phyloP scores from a whole-genome alignment of 2,113 vertebrate species.

The Rhea americana region DNA sequence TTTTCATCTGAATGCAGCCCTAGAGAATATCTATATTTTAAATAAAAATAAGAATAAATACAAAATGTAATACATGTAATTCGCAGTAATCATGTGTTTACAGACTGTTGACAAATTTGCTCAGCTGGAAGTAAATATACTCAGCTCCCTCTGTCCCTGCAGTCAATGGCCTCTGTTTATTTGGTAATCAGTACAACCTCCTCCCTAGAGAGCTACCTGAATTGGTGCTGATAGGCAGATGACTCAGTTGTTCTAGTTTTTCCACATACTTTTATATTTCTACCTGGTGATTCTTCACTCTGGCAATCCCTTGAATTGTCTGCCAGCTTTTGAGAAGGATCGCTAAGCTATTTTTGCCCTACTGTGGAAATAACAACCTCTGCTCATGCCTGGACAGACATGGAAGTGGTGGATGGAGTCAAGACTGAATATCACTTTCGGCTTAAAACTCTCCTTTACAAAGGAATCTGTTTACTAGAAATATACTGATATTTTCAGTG shows the following conservation, averaged over 20 bases:
- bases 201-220: conserved; percentile 55
- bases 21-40: conserved; percentile 2
- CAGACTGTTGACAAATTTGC: conserved; percentile 53
- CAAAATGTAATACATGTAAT: conserved; percentile 41
- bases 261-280: background rate
- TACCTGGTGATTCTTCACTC: background rate
- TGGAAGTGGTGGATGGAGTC: background rate
- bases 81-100: conserved; percentile 55
- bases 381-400: background rate
- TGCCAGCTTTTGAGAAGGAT: background rate
- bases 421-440: background rate
- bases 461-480: background rate
- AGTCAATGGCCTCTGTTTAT: background rate
- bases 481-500: background rate
- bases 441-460: background rate
- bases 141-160: background rate
- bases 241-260: background rate
- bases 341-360: background rate
- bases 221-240: conserved; percentile 47
- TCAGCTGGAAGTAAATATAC: conserved; percentile 26
- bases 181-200: conserved; percentile 26
- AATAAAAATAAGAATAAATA: conserved; percentile 12
- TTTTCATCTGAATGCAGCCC: background rate
- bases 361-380: background rate
- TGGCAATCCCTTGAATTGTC: background rate